Base-by-base conservation (phyloP, 2,113 vertebrate genomes). In the Serranochromis macrocephalus region DNA sequence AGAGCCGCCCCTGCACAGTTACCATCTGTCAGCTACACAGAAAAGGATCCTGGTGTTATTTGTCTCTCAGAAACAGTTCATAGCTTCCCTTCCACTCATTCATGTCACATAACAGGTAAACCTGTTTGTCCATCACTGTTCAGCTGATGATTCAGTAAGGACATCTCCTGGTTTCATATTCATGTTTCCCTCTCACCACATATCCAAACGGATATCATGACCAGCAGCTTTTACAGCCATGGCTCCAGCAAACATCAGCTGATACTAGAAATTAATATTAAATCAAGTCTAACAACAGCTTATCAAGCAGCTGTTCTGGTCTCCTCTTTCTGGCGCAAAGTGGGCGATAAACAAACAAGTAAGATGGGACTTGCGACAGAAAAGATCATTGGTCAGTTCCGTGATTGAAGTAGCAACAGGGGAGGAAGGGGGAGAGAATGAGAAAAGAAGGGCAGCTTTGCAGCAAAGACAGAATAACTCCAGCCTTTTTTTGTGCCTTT, bases 1-100 rank as follows among this genome's bases (percentile, higher is more conserved):
- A 51, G 49, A 53, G 0, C 49, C 19, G 1, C 3, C 0, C 9
- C 19, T 53, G 49, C 19, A 53, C 49, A 1, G 19, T 6, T 53
- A 53, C 49, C 49, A n/a, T 0, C 49, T 53, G 49, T 53, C 49
- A 53, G 49, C 19, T 53, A n/a, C 19, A 1, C 0, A 53, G 5
- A 53, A 53, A 53, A 53, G 9, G 5, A 53, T 53, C 19, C 19
- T 53, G 49, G 49, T n/a, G 0, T 10, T 53, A n/a, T 26, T 53
- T 5, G 19, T 53, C 19, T 51, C 49, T 51, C 49, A 51, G 49
- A 51, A 51, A 51, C 17, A 51, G 49, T 51, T 51, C 17, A 51
- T 51, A n/a, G 1, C 49, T 51, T 51, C 49, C 49, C 49, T 51
- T 51, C 4, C 0, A 51, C 49, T 51, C 49, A n/a, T 51, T 51